phyloP scores from a whole-genome alignment of 2,888 invertebrate genomes.

The Orthosia incerta region DNA sequence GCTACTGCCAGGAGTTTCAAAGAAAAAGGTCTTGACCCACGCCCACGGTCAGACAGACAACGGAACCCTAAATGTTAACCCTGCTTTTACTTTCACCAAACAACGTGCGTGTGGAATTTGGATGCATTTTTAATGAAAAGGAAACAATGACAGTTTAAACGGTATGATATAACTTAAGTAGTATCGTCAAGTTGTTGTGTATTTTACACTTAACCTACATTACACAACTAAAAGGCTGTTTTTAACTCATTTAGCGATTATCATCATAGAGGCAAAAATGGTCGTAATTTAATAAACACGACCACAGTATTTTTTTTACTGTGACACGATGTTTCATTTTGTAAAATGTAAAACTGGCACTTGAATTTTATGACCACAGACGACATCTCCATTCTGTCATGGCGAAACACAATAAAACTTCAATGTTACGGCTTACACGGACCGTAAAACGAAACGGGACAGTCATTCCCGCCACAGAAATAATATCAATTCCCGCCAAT shows the following conservation, averaged over 20 bases:
- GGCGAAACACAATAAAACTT: constrained; percentile 72
- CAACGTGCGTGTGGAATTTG: neutral
- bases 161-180: neutral
- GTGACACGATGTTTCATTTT: constrained; percentile 58
- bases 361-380: constrained; percentile 71
- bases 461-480: constrained; percentile 72
- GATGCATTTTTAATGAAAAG: constrained; percentile 8
- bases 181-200: neutral
- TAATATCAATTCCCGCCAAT: constrained; percentile 72
- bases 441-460: constrained; percentile 78
- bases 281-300: constrained; percentile 14
- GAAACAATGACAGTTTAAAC: neutral
- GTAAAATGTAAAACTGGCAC: constrained; percentile 62
- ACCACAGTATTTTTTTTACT: too few relatives aligned
- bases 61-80: too few relatives aligned
- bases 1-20: too few relatives aligned
- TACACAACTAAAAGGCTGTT: constrained; percentile 1
- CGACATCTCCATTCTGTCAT: constrained; percentile 74
- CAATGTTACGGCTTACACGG: constrained; percentile 71
- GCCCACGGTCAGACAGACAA: too few relatives aligned
- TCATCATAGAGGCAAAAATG: constrained; percentile 3
- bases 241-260: neutral
- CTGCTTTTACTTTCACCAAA: constrained; percentile 6
- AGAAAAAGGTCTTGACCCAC: too few relatives aligned
- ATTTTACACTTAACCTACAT: neutral